Percentiles rank a stretch among this genome's conserved stretches.
These are phyloP conservation scores for Ceratosolen solmsi DNA, from an alignment of 1,140 invertebrate genomes.

Conservation along the genomic window DNA sequence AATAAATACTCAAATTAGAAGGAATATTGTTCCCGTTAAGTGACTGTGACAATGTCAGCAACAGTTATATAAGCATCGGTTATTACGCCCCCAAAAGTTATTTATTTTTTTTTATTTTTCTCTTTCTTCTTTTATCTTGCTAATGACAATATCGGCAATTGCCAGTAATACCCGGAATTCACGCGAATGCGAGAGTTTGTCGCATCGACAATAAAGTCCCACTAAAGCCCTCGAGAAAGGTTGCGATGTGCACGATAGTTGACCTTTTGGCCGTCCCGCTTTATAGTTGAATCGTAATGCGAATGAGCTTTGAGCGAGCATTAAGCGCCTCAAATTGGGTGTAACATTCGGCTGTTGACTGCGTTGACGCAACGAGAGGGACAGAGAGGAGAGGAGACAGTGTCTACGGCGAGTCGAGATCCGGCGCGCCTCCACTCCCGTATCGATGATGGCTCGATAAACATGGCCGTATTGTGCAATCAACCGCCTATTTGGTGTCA, in stretches of 20 bases:
- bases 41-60: no score
- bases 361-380: slow-evolving; percentile 18
- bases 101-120: no score
- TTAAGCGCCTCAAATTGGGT: slow-evolving; percentile 67
- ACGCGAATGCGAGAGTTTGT: no score
- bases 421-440: slow-evolving; percentile 38
- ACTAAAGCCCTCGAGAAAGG: slow-evolving; percentile 11
- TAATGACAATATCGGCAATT: no score
- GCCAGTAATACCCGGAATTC: no score
- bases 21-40: no score
- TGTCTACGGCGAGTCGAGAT: background rate
- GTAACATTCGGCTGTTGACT: slow-evolving; percentile 67
- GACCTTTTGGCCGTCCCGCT: slow-evolving; percentile 40
- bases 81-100: no score
- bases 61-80: no score
- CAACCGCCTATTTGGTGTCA: slow-evolving; percentile 70
- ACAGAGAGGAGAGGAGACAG: slow-evolving; percentile 12
- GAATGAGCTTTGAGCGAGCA: slow-evolving; percentile 58
- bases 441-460: slow-evolving; percentile 69
- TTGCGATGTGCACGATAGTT: background rate
- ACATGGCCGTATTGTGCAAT: slow-evolving; percentile 68
- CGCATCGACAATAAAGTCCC: background rate
- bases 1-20: no score
- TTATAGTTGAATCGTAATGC: slow-evolving; percentile 56
- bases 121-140: no score